Percentiles rank a stretch among this genome's conserved stretches.
These are phyloP conservation scores for Catotricha subobsoleta DNA, from an alignment of 2,888 invertebrate species.

Conservation along the genomic window DNA sequence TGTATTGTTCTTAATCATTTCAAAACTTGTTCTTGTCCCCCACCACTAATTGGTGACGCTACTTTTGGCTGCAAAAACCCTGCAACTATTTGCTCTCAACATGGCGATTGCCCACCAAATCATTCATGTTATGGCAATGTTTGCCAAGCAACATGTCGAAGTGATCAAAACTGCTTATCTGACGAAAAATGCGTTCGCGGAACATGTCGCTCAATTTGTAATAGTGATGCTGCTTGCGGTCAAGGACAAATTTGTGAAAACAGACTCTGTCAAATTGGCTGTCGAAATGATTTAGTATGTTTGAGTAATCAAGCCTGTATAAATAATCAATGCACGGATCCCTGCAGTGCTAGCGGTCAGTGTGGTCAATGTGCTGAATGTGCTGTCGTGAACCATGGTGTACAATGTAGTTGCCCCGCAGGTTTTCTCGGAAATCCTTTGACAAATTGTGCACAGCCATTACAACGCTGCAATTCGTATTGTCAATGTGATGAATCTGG, in stretches of 20 bases:
- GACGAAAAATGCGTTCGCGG: conserved; percentile 75
- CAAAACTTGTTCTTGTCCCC: conserved; percentile 56
- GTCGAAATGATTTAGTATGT: conserved; percentile 68
- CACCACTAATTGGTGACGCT: conserved; percentile 55
- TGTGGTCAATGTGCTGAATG: conserved; percentile 77
- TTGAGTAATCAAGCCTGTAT: conserved; percentile 58
- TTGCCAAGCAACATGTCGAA: conserved; percentile 62
- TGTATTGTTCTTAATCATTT: conserved; percentile 53
- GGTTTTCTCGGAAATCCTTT: conserved; percentile 69
- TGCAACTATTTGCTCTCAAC: conserved; percentile 40
- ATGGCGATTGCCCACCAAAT: conserved; percentile 49
- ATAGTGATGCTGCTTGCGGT: conserved; percentile 65
- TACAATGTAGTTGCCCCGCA: conserved; percentile 68
- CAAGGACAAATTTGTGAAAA: conserved; percentile 73
- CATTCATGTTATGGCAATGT: conserved; percentile 60
- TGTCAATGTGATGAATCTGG: conserved; percentile 70
- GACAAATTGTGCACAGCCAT: conserved; percentile 54
- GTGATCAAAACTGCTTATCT: conserved; percentile 63
- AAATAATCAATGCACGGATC: conserved; percentile 66
- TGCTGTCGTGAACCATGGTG: conserved; percentile 63
- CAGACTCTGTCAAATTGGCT: conserved; percentile 69
- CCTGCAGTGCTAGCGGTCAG: conserved; percentile 51
- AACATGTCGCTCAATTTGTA: conserved; percentile 68
- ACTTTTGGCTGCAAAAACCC: conserved; percentile 52
- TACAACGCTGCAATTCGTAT: conserved; percentile 50